Evolutionary conservation across 2,113 vertebrate species (phyloP).

Genomic region (Cheirogaleus medius): DNA sequence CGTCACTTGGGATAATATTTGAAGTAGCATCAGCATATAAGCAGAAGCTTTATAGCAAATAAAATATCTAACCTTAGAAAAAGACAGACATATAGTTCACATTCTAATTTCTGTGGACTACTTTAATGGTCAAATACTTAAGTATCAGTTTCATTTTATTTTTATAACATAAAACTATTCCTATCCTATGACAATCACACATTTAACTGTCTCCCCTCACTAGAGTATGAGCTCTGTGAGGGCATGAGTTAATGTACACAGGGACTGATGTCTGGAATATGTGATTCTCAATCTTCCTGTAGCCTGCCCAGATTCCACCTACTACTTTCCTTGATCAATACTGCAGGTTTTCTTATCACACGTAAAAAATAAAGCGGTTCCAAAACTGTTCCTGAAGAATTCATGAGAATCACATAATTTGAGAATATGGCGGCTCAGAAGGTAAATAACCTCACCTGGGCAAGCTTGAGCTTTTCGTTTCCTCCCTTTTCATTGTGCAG

Average conservation of each 20-base stretch:
- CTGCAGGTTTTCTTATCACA: not conserved
- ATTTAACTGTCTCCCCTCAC: not conserved
- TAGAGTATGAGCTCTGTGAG: not conserved
- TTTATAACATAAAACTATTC: not conserved
- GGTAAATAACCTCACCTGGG: conserved; percentile 79
- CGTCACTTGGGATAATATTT: not conserved
- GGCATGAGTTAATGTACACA: no score
- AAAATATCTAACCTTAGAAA: not conserved
- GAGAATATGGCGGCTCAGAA: not conserved
- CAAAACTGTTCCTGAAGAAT: not conserved
- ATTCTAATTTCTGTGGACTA: not conserved
- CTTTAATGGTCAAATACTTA: not conserved
- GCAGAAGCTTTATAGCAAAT: not conserved
- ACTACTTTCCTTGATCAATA: not conserved
- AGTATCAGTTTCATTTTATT: not conserved
- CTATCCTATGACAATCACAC: not conserved
- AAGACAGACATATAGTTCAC: not conserved
- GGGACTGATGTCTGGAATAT: not conserved
- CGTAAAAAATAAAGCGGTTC: not conserved
- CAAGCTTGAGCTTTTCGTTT: conserved; percentile 77
- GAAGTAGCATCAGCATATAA: not conserved
- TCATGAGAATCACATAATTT: rapidly evolving
- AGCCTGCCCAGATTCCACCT: not conserved
- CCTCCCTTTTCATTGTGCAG: conserved; percentile 69
- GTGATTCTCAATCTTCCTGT: not conserved